These are phyloP conservation scores for Clarias platycephalus DNA, from an alignment of 2,797 vertebrate genomes.

Conservation along the genomic window DNA sequence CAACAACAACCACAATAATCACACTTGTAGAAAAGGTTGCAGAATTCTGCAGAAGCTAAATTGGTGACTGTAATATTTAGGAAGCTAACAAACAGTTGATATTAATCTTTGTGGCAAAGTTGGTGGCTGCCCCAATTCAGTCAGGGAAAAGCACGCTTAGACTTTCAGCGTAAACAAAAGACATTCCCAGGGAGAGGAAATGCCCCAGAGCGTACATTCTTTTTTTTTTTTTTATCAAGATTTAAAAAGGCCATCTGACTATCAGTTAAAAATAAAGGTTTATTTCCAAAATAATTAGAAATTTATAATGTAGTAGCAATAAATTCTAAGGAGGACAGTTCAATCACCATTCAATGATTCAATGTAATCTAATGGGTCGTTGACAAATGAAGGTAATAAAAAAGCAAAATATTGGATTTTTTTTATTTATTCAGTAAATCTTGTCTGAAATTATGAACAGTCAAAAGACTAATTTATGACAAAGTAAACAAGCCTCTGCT, in stretches of 20 bases:
- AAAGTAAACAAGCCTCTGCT: background rate
- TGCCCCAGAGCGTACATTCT: background rate
- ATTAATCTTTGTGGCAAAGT: slow-evolving; percentile 5
- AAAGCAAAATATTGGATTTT: background rate
- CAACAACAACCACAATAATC: background rate
- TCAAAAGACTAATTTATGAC: background rate
- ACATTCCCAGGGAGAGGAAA: background rate
- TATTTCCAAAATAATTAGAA: background rate
- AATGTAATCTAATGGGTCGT: background rate
- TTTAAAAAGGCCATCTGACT: no score
- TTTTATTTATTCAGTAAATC: background rate
- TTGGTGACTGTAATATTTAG: background rate
- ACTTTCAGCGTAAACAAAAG: background rate
- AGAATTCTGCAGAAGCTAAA: background rate
- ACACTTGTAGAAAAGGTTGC: background rate
- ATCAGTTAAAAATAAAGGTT: background rate
- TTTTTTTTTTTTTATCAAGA: no score
- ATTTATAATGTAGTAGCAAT: background rate
- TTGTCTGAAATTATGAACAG: background rate
- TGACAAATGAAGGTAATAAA: background rate
- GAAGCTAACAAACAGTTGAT: slow-evolving; percentile 3
- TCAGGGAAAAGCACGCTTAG: background rate
- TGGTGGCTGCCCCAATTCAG: slow-evolving; percentile 3
- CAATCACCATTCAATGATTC: background rate
- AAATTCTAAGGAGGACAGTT: background rate